Base-by-base conservation (phyloP, 2,797 vertebrate genomes). In the Myotis vivesi region DNA sequence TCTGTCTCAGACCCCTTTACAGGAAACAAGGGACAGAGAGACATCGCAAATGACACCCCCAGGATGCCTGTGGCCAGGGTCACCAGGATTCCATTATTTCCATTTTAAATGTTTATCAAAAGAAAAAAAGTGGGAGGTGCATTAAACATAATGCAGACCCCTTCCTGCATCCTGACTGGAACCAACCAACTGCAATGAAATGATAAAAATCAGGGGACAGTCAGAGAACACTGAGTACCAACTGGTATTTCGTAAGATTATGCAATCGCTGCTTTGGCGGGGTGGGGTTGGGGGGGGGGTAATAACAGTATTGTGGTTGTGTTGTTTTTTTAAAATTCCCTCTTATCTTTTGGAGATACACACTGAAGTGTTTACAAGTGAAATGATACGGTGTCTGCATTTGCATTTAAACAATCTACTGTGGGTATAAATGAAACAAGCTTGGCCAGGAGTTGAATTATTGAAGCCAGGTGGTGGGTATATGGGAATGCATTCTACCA, bases 211-310 rank as follows among this genome's bases (percentile, higher is more conserved):
- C 44, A 69, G 22, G 30, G n/a, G 85, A 59, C 3, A 1, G 36
- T 17, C 3, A 0, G 19, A n/a, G 22, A 33, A 51, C 22, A 6
- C 1, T 1, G n/a, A 16, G 41, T 33, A 25, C 15, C n/a, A 1
- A 33, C 22, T 0, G 44, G 6, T 51, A 13, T 68, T 95, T 79
- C 51, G 23, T 44, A 25, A 41, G 13, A 62, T 12, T 11, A 9
- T 10, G 20, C 46, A 44, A 33, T 30, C 33, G 2, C 19, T 49
- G 38, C 76, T 79, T 71, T 66, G 11, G 30, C 17, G 25, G 25
- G 2, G 5, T 4, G 9, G 4, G 4, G 19, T 25, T 11, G 1
- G 4, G 5, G 13, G 4, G 13, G 6, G 17, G 4, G 12, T 8
- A 38, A n/a, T 91, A 36, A 51, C 30, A 46, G n/a, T 17, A 44